phyloP scores from a whole-genome alignment of 2,113 vertebrate species.

The Limanda limanda region DNA sequence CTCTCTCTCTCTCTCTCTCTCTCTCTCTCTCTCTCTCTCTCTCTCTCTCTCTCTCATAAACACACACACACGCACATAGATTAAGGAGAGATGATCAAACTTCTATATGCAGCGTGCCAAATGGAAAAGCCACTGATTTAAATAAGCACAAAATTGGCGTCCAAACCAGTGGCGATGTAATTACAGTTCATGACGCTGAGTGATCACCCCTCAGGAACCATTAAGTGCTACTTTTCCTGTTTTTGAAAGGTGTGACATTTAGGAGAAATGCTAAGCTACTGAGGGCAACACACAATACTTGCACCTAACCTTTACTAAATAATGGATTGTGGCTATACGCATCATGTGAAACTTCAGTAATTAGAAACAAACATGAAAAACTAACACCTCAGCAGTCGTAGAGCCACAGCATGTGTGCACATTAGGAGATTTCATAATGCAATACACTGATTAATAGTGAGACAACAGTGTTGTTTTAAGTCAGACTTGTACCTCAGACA shows the following conservation, averaged over 20 bases:
- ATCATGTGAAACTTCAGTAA: conserved; percentile 48
- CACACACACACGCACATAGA: too few relatives aligned
- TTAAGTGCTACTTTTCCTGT: conserved; percentile 46
- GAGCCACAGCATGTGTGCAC: background rate
- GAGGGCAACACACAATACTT: conserved; percentile 40
- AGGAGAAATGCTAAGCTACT: conserved; percentile 37
- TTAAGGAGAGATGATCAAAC: background rate
- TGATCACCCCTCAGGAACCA: conserved; percentile 29
- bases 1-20: too few relatives aligned
- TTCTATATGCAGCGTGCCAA: background rate
- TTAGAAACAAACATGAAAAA: conserved; percentile 31
- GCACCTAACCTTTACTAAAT: conserved; percentile 66
- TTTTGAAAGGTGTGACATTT: conserved; percentile 70
- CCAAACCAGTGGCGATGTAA: conserved; percentile 2
- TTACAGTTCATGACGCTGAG: conserved; percentile 33
- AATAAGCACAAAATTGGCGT: conserved; percentile 5
- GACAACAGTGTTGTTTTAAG: conserved; percentile 4
- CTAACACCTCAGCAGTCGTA: background rate
- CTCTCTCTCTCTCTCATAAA: too few relatives aligned
- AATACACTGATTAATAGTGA: background rate
- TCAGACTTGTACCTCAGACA: background rate
- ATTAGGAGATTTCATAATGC: background rate
- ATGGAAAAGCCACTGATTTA: background rate
- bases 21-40: too few relatives aligned
- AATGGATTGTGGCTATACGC: conserved; percentile 31